Conservation (phyloP, 2,888 invertebrate species). For the Eurois occulta region DNA sequence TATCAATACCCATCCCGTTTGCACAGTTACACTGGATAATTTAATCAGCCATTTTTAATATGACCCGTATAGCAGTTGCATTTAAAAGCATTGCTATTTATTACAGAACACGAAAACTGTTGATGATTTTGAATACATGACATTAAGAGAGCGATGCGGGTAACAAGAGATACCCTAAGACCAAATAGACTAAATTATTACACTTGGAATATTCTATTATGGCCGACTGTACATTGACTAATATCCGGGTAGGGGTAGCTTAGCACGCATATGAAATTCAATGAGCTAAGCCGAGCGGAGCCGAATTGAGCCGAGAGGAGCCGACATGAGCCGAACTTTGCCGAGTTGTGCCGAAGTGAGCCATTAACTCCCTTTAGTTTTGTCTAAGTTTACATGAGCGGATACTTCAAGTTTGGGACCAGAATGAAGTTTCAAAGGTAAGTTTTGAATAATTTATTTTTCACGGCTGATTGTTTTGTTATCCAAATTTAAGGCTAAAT, state of each 20-base stretch:
- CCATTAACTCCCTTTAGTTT: constrained; percentile 57
- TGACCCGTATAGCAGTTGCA: too few species aligned
- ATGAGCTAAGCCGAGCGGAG: constrained; percentile 61
- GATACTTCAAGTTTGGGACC: constrained; percentile 27
- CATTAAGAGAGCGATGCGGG: constrained; percentile 1
- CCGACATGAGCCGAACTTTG: constrained; percentile 28
- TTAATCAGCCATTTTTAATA: not conserved
- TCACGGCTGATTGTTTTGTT: constrained; percentile 11
- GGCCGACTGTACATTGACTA: constrained; percentile 53
- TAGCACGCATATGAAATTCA: constrained; percentile 74
- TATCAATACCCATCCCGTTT: not conserved
- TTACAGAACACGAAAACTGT: not conserved
- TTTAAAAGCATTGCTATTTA: not conserved
- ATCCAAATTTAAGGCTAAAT: not conserved
- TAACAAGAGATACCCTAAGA: not conserved
- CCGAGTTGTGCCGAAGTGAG: constrained; percentile 41
- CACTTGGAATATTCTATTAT: constrained; percentile 21
- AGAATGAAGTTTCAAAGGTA: constrained; percentile 31
- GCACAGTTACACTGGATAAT: not conserved
- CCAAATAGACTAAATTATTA: constrained; percentile 13
- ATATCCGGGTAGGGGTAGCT: constrained; percentile 60
- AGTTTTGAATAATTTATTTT: not conserved
- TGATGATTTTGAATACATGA: not conserved
- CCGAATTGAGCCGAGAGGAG: constrained; percentile 27
- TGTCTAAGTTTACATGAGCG: constrained; percentile 40